Conservation (phyloP, 2,797 vertebrate species). For the Poeciliopsis gracilis region DNA sequence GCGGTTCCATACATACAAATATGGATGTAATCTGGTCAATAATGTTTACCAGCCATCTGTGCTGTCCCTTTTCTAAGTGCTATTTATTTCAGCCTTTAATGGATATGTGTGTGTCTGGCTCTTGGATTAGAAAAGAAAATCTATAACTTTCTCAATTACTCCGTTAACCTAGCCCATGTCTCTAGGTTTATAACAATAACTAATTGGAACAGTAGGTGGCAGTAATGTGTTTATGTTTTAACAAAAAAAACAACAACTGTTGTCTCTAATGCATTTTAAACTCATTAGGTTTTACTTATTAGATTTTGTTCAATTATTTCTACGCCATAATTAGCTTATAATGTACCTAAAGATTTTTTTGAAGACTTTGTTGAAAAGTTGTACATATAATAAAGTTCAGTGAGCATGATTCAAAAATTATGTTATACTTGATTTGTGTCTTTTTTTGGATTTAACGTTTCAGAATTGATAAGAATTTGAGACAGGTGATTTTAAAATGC, state of each 20-base stretch:
- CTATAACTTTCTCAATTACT: slow-evolving; percentile 55
- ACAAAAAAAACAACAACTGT: background rate
- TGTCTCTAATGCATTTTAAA: background rate
- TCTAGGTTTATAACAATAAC: slow-evolving; percentile 8
- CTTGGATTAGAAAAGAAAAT: slow-evolving; percentile 35
- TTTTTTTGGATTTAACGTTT: background rate
- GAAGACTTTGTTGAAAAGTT: background rate
- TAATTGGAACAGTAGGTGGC: slow-evolving; percentile 53
- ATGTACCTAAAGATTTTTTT: background rate
- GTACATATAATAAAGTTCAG: background rate
- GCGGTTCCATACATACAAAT: slow-evolving; percentile 68
- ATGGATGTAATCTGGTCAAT: slow-evolving; percentile 67
- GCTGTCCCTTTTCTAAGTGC: slow-evolving; percentile 59
- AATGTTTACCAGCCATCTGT: slow-evolving; percentile 69
- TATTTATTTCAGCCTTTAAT: slow-evolving; percentile 62
- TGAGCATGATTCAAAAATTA: background rate
- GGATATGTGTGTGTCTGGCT: slow-evolving; percentile 38
- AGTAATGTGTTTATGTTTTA: slow-evolving; percentile 15
- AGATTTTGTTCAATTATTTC: slow-evolving; percentile 1
- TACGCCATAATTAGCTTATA: background rate
- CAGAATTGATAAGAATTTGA: too few relatives aligned
- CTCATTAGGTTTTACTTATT: slow-evolving; percentile 5
- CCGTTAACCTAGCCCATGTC: slow-evolving; percentile 27
- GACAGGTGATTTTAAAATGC: too few relatives aligned
- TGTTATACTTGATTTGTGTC: background rate